Percentiles rank a stretch among this genome's conserved stretches.
Evolutionary conservation across 2,888 invertebrate genomes (phyloP).

Genomic region (Trilocha varians): DNA sequence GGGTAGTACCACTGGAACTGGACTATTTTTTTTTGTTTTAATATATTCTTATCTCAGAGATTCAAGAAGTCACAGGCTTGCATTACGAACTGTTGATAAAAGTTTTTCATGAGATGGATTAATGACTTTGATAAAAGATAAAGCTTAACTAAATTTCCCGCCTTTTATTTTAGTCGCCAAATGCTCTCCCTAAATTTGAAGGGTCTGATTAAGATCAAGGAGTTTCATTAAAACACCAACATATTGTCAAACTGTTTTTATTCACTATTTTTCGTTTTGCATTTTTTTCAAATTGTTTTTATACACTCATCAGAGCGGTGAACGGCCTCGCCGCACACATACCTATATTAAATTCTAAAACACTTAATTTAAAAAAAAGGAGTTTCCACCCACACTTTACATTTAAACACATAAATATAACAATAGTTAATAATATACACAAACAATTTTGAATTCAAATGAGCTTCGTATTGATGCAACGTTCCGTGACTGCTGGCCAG

Average conservation of each 20-base stretch:
- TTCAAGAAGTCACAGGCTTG: too few relatives aligned
- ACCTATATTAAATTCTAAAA: constrained; percentile 29
- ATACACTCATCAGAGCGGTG: background rate
- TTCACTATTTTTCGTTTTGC: constrained; percentile 32
- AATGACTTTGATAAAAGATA: too few relatives aligned
- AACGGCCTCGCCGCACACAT: constrained; percentile 21
- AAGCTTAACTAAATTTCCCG: too few relatives aligned
- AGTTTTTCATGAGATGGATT: too few relatives aligned
- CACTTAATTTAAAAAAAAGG: constrained; percentile 35
- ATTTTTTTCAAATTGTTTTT: background rate
- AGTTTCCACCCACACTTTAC: constrained; percentile 17
- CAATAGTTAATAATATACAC: constrained; percentile 54
- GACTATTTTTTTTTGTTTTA: too few relatives aligned
- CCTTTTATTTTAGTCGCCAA: too few relatives aligned
- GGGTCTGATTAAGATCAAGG: constrained; percentile 6
- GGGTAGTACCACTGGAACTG: too few relatives aligned
- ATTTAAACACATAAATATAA: constrained; percentile 59
- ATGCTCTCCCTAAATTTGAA: background rate
- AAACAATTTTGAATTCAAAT: constrained; percentile 32
- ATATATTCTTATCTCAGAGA: too few relatives aligned
- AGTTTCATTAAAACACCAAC: constrained; percentile 14
- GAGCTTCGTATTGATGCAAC: constrained; percentile 7
- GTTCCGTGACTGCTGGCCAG: background rate
- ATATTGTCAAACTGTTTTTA: constrained; percentile 63
- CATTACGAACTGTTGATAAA: too few relatives aligned